Base-by-base conservation (phyloP, 1,140 invertebrate genomes). In the Achroia grisella region DNA sequence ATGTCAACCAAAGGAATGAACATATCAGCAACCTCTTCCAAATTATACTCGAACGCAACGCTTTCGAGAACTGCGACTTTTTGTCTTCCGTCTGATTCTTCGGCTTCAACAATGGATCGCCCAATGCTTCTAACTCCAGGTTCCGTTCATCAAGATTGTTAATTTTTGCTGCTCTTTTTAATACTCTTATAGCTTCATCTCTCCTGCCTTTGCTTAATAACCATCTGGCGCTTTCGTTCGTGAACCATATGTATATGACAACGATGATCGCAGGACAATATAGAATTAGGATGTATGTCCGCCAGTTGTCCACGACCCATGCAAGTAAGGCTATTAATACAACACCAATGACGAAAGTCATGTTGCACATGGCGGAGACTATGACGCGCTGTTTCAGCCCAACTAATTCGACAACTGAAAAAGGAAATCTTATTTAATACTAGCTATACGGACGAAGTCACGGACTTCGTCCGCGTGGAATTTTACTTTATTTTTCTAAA, bases 141-240 rank as follows among this genome's bases (percentile, higher is more conserved):
- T 89, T 87, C 6, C 87, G 77, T 6, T 90, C 70, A 33, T 88
- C 83, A 4, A 89, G 74, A 29, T 91, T 90, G 63, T 96, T 96
- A 9, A 92, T 88, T 61, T 87, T 89, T 0, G 93, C 92, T 0
- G 92, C 93, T 44, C 87, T 89, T 56, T 91, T 88, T 1, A 96
- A 85, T 2, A 93, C 86, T 39, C 84, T 82, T 17, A 92, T 90
- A 0, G 93, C 94, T 80, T 93, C 90, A 10, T 91, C 88, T 10
- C 87, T 81, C 17, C 91, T 87, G n/a, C 91, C 92, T 73, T 94
- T 93, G 1, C 91, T 90, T 13, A 95, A 70, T 10, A 95, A 71
- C 94, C 94, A 96, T 50, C 94, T 88, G 1, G 91, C 90, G 3
- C 93, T 95, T 75, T 95, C 94, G 1, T 94, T 94, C 68, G 95